Percentiles rank a stretch among this genome's conserved stretches.
Conservation (phyloP, 2,797 vertebrate genomes). For the Echeneis naucrates region DNA sequence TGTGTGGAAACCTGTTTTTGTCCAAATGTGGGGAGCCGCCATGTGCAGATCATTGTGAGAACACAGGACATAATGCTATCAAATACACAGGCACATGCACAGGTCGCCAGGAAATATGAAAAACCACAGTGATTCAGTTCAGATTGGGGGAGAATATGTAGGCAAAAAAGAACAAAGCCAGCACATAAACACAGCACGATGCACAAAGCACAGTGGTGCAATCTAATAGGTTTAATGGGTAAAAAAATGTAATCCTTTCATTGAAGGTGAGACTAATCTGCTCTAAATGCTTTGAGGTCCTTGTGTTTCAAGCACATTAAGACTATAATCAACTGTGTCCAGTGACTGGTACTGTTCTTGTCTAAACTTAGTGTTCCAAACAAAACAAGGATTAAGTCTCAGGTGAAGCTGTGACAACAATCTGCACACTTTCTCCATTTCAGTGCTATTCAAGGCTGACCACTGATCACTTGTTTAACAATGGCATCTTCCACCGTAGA, state of each 20-base stretch:
- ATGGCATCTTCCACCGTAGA: constrained; percentile 13
- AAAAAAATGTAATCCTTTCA: constrained; percentile 39
- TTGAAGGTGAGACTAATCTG: constrained; percentile 38
- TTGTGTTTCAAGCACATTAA: constrained; percentile 50
- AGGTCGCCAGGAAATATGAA: not conserved
- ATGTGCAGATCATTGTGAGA: not conserved
- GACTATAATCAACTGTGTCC: constrained; percentile 47
- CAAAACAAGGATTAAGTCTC: constrained; percentile 67
- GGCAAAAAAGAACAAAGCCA: not conserved
- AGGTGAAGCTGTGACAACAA: constrained; percentile 38
- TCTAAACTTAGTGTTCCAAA: constrained; percentile 53
- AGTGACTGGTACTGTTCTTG: constrained; percentile 61
- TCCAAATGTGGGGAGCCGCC: not conserved
- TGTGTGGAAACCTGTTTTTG: not conserved
- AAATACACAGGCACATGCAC: not conserved
- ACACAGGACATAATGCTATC: not conserved
- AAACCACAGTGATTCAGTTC: constrained; percentile 7
- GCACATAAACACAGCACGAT: not conserved
- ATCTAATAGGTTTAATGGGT: constrained; percentile 36
- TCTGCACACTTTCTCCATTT: constrained; percentile 37
- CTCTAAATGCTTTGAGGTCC: constrained; percentile 42
- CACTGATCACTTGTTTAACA: not conserved
- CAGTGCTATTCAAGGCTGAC: constrained; percentile 15
- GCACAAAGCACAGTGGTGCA: not conserved
- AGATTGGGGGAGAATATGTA: not conserved